Base-by-base conservation (phyloP, 1,140 invertebrate genomes). In the Wasmannia auropunctata region DNA sequence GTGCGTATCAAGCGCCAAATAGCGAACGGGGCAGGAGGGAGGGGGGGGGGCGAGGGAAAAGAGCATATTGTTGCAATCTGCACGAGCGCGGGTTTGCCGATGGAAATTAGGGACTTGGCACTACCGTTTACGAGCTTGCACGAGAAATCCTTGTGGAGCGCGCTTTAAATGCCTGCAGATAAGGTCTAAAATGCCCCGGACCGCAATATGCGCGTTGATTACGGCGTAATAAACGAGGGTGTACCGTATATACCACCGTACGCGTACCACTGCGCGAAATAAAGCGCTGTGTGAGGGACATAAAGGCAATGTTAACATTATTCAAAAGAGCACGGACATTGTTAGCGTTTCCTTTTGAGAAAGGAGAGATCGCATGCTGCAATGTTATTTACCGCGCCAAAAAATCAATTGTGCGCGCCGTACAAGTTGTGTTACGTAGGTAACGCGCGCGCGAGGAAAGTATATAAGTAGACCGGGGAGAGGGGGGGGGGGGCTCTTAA, bases 41-140 rank as follows among this genome's bases (percentile, higher is more conserved):
- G n/a, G n/a, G n/a, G n/a, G n/a, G n/a, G n/a, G n/a, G n/a, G n/a
- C n/a, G n/a, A n/a, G n/a, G n/a, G n/a, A n/a, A n/a, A n/a, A n/a
- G n/a, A n/a, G 56, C 65, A 74, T 69, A 86, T 86, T 81, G 74
- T 89, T 58, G 58, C 58, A 60, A 31, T n/a, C 34, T 25, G 54
- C 43, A n/a, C n/a, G 70, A 49, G 37, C 69, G 49, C 34, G 58
- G 28, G 58, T 49, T 74, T 40, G 22, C 67, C 69, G 69, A 63
- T 80, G 60, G 69, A 86, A 89, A 89, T 89, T 89, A 86, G 69
- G 75, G 69, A n/a, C 60, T 70, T 81, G 67, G 83, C 83, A 65
- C 56, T 40, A 14, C 63, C 87, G 85, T 75, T 86, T 86, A 58
- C 34, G 70, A 46, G 19, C 54, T 65, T 58, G 51, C 51, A 6